Base-by-base conservation (phyloP, 2,797 vertebrate genomes). In the Sebastes taczanowskii region DNA sequence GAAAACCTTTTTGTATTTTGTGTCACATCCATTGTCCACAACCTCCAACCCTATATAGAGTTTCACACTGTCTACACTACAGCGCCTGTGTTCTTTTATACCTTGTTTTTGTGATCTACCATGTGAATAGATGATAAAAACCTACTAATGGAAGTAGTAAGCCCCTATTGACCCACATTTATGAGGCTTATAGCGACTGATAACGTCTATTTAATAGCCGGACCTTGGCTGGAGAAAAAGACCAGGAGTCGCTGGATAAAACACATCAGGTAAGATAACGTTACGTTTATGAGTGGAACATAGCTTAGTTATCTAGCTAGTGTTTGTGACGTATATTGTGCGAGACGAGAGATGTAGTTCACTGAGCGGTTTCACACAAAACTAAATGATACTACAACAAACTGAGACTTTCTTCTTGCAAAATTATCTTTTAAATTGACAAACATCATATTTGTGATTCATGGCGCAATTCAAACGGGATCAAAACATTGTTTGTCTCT, bases 111-210 rank as follows among this genome's bases (percentile, higher is more conserved):
- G 7, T 49, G 46, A 49, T 20, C 46, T 0, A 49, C 46, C 3
- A 49, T 49, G 46, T 49, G 46, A 49, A 49, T 49, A 49, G 0
- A 49, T 1, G 46, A 49, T 20, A 20, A 49, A 49, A 49, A 49
- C 46, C 46, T 20, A 49, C 3, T 49, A 49, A 20, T 49, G 18
- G 46, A 0, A 3, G 0, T 4, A 0, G 18, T n/a, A n/a, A 0
- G 4, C 18, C 7, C 46, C 18, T 52, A 52, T n/a, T 52, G 46
- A 52, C 46, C 46, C 46, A 52, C 18, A 9, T 52, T 20, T 52
- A 52, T 52, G 2, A 20, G 18, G 46, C 46, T n/a, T 52, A 9
- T n/a, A 49, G 42, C 2, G 3, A 18, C 42, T 52, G 46, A 52
- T 52, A 52, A 20, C 2, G 4, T 20, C 18, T 52, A 20, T 52